Percentiles rank a stretch among this genome's conserved stretches.
phyloP scores from a whole-genome alignment of 2,113 vertebrate species.

The Dromiciops gliroides region DNA sequence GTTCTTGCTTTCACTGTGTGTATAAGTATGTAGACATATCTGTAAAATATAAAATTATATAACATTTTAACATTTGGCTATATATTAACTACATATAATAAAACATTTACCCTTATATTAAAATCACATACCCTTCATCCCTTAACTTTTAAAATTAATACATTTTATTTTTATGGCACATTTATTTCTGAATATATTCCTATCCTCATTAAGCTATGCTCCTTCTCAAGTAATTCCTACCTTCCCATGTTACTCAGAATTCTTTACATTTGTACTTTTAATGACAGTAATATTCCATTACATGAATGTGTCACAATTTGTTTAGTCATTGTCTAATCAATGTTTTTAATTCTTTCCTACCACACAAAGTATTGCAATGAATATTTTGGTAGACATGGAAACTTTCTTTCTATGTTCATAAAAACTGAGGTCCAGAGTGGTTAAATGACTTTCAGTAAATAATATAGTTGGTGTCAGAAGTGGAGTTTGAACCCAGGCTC shows the following conservation, averaged over 20 bases:
- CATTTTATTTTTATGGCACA: no score
- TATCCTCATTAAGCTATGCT: no score
- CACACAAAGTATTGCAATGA: background rate
- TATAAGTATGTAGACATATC: no score
- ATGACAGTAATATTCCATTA: background rate
- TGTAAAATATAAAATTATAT: no score
- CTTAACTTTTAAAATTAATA: no score
- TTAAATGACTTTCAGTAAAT: background rate
- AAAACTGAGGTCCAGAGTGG: background rate
- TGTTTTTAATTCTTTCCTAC: background rate
- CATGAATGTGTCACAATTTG: background rate
- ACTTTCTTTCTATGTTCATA: no score
- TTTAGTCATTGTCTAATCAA: background rate
- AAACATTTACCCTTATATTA: no score
- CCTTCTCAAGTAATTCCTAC: background rate
- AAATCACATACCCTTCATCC: no score
- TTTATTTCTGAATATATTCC: no score
- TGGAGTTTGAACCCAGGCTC: background rate
- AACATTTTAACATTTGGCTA: no score
- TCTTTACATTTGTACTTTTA: background rate
- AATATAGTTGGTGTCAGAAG: background rate
- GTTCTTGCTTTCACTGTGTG: no score
- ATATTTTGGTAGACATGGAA: background rate
- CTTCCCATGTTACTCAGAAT: background rate
- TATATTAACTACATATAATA: no score